Conservation (phyloP, 2,113 vertebrate species). For the Psephotus haematonotus region DNA sequence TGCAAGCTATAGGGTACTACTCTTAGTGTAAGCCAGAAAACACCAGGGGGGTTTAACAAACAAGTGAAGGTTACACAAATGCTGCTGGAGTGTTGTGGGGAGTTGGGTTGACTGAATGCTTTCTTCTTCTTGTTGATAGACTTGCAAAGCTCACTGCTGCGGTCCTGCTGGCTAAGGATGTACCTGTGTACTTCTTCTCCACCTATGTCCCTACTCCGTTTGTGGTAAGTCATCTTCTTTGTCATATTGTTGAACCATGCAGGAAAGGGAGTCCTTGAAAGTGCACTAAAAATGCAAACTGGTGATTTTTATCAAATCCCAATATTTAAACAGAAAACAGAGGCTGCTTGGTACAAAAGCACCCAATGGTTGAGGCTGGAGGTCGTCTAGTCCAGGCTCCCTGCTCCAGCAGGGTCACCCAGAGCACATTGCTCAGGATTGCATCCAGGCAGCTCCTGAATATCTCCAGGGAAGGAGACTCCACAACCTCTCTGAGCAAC, state of each 20-base stretch:
- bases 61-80: background rate
- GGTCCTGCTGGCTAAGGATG: conserved; percentile 85
- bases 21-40: background rate
- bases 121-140: conserved; percentile 56
- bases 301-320: background rate
- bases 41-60: background rate
- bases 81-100: background rate
- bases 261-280: background rate
- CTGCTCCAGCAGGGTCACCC: background rate
- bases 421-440: background rate
- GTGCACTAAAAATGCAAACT: background rate
- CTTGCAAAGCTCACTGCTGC: conserved; percentile 89
- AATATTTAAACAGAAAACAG: background rate
- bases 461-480: background rate
- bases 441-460: background rate
- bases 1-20: fast-evolving
- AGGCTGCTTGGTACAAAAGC: background rate
- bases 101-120: background rate
- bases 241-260: background rate
- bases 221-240: conserved; percentile 82
- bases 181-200: conserved; percentile 91
- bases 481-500: background rate
- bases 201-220: conserved; percentile 92
- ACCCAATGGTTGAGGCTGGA: background rate
- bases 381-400: background rate